Percentiles rank a stretch among this genome's conserved stretches.
These are phyloP conservation scores for Lasioglossum zephyrum DNA, from an alignment of 2,888 invertebrate species.

Conservation along the genomic window DNA sequence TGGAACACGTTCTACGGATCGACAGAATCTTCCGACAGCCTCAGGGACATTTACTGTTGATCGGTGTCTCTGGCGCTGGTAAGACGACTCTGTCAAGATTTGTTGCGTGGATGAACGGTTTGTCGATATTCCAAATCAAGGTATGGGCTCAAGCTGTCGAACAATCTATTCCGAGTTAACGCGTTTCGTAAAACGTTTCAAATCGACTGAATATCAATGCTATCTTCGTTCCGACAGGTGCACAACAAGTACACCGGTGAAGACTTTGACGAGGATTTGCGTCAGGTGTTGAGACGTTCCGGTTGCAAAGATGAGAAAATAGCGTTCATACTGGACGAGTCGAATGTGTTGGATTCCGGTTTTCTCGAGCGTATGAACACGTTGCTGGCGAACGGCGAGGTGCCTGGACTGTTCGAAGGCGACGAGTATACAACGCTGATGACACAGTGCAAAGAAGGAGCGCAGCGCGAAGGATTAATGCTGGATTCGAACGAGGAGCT, in stretches of 20 bases:
- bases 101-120: constrained; percentile 99
- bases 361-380: constrained; percentile 99
- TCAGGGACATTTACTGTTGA: constrained; percentile 98
- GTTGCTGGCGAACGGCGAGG: constrained; percentile 98
- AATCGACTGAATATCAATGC: neutral
- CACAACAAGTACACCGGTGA: constrained; percentile 99
- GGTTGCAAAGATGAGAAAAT: constrained; percentile 99
- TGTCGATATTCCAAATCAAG: constrained; percentile 99
- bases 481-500: constrained; percentile 98
- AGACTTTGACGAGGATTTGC: constrained; percentile 99
- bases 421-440: constrained; percentile 99
- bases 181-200: neutral
- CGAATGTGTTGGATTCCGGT: constrained; percentile 98
- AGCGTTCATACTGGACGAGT: constrained; percentile 99
- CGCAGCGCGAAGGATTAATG: constrained; percentile 99
- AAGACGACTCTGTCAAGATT: constrained; percentile 99
- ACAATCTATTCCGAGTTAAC: neutral
- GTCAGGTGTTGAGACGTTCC: constrained; percentile 93
- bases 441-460: constrained; percentile 99
- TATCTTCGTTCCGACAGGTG: constrained; percentile 85
- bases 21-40: constrained; percentile 99
- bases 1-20: constrained; percentile 99
- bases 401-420: constrained; percentile 96
- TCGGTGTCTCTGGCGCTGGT: constrained; percentile 99
- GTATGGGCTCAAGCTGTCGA: constrained; percentile 83